phyloP scores from a whole-genome alignment of 2,113 vertebrate species.

The Ageneiosus marmoratus region DNA sequence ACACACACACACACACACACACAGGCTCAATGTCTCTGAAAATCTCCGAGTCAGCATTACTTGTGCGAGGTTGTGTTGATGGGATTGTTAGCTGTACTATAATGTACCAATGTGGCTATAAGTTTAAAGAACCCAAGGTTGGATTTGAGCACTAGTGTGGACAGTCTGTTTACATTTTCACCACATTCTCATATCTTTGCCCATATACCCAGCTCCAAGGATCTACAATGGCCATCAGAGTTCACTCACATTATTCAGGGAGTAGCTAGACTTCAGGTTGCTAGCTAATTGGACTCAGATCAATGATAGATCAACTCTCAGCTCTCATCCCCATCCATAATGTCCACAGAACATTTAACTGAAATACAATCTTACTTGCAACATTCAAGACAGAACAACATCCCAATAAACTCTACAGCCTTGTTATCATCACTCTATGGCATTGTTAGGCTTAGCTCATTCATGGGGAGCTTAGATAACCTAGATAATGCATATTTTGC shows the following conservation, averaged over 20 bases:
- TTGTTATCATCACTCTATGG: neutral
- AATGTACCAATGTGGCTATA: neutral
- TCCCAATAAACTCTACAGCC: neutral
- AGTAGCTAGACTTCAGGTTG: neutral
- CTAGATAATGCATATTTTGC: neutral
- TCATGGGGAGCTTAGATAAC: neutral
- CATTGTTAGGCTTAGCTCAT: neutral
- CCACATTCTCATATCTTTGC: neutral
- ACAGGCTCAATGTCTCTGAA: neutral
- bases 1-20: neutral
- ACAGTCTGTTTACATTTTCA: neutral
- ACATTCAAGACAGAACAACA: neutral
- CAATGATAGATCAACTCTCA: neutral
- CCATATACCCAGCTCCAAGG: neutral
- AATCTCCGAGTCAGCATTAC: conserved; percentile 16
- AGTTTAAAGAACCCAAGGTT: neutral
- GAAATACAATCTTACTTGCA: neutral
- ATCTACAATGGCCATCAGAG: neutral
- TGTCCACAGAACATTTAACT: neutral
- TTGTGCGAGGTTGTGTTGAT: neutral
- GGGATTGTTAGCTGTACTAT: neutral
- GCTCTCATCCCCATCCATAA: neutral
- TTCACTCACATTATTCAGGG: neutral
- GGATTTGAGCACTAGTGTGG: neutral
- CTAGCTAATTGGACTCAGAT: neutral